A percentile compares a stretch with the other conserved stretches of the same genome.
Evolutionary conservation across 2,888 invertebrate genomes (phyloP).

Genomic region (Halictus ligatus): DNA sequence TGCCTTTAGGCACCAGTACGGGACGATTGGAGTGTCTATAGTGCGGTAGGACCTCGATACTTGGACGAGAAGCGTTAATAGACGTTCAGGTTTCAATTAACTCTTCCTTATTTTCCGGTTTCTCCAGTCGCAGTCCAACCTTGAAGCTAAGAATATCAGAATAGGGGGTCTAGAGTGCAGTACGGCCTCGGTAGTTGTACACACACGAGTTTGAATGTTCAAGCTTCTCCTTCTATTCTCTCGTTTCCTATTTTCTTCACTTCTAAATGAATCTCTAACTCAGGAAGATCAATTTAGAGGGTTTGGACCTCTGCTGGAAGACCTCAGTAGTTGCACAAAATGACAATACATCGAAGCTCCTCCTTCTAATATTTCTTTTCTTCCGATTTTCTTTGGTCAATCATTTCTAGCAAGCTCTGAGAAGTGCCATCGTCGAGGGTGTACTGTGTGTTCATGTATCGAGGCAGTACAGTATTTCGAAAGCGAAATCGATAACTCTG

Average conservation of each 20-base stretch:
- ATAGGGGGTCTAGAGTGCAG: not conserved
- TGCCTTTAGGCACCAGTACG: too few species aligned
- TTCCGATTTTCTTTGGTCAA: not conserved
- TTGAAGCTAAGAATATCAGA: not conserved
- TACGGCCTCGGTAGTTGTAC: not conserved
- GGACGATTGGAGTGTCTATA: not conserved
- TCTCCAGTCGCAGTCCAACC: not conserved
- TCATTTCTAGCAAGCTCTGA: not conserved
- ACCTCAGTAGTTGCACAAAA: not conserved
- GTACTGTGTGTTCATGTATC: not conserved
- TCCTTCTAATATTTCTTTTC: not conserved
- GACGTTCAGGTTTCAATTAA: not conserved
- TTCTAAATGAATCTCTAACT: not conserved
- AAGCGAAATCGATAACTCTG: not conserved
- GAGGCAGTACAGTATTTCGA: not conserved
- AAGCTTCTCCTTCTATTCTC: too few species aligned
- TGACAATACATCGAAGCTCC: not conserved
- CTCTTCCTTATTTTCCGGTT: not conserved
- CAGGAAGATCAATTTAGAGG: not conserved
- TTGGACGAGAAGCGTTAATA: not conserved
- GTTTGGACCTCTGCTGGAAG: not conserved
- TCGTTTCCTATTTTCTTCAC: not conserved
- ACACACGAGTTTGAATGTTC: not conserved
- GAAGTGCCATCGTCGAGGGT: not conserved
- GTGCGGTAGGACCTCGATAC: not conserved